These are phyloP conservation scores for Fundulus diaphanus DNA, from an alignment of 2,797 vertebrate species.

Conservation along the genomic window DNA sequence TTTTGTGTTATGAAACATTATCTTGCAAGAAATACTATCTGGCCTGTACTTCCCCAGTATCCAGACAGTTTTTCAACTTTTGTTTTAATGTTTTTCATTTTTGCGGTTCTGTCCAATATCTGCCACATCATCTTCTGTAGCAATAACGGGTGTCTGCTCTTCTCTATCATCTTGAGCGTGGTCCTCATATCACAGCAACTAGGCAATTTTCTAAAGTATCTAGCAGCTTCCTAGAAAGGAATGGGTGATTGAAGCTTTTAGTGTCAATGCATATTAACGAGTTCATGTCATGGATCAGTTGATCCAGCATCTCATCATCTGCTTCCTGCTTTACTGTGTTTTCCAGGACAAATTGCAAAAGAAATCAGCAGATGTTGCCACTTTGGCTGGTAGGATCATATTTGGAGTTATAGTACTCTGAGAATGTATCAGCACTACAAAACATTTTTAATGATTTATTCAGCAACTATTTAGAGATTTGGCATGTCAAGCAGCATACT, in stretches of 20 bases:
- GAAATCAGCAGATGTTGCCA: background rate
- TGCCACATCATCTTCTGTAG: slow-evolving; percentile 19
- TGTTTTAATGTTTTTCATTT: slow-evolving; percentile 2
- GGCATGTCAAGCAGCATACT: background rate
- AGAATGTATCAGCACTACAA: background rate
- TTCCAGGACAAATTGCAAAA: background rate
- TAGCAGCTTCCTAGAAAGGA: slow-evolving; percentile 3
- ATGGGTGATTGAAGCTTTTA: slow-evolving; percentile 15
- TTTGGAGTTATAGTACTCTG: background rate
- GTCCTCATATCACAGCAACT: slow-evolving; percentile 14
- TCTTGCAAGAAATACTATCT: background rate
- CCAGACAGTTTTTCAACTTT: slow-evolving; percentile 5
- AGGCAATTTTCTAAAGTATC: background rate
- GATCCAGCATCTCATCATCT: slow-evolving; percentile 1
- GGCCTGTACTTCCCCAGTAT: background rate
- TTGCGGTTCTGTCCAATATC: slow-evolving; percentile 6
- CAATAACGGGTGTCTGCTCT: slow-evolving; percentile 25
- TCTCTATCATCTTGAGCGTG: slow-evolving; percentile 15
- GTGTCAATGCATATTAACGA: slow-evolving; percentile 12
- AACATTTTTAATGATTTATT: background rate
- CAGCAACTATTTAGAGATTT: background rate
- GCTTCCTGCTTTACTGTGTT: background rate
- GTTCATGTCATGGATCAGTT: slow-evolving; percentile 9
- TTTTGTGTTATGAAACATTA: slow-evolving; percentile 20
- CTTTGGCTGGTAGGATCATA: background rate